phyloP scores from a whole-genome alignment of 2,113 vertebrate species.

The Dicerorhinus sumatrensis region DNA sequence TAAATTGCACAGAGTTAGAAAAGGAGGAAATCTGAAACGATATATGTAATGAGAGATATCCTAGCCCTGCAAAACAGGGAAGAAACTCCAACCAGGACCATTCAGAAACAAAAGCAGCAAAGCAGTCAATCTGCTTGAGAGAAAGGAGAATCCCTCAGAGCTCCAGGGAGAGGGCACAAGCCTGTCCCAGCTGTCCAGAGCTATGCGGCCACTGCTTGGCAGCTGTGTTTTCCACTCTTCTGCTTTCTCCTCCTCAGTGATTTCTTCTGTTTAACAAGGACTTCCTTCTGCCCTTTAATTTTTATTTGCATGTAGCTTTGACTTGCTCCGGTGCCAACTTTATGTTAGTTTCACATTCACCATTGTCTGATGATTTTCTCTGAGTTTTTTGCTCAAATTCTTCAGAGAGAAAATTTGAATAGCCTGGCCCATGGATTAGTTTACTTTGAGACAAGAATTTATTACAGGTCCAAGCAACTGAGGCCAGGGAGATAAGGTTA shows the following conservation, averaged over 20 bases:
- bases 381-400: background rate
- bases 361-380: background rate
- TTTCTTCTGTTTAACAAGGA: background rate
- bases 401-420: background rate
- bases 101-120: background rate
- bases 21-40: background rate
- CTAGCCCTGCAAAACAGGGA: background rate
- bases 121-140: background rate
- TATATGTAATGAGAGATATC: background rate
- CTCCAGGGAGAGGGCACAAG: rapidly evolving
- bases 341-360: background rate
- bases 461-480: background rate
- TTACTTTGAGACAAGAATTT: background rate
- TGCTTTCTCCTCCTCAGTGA: background rate
- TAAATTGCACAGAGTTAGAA: background rate
- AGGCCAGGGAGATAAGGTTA: background rate
- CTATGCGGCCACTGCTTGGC: rapidly evolving
- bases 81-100: background rate
- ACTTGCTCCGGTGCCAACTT: background rate
- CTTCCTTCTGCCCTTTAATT: background rate
- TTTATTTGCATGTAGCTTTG: background rate
- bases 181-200: rapidly evolving
- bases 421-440: background rate
- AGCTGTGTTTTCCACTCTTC: rapidly evolving
- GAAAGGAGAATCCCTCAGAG: background rate